Evolutionary conservation across 2,797 vertebrate genomes (phyloP), one percentile per base, ranked within the genome.

Genomic region (Apogon hyalosoma): DNA sequence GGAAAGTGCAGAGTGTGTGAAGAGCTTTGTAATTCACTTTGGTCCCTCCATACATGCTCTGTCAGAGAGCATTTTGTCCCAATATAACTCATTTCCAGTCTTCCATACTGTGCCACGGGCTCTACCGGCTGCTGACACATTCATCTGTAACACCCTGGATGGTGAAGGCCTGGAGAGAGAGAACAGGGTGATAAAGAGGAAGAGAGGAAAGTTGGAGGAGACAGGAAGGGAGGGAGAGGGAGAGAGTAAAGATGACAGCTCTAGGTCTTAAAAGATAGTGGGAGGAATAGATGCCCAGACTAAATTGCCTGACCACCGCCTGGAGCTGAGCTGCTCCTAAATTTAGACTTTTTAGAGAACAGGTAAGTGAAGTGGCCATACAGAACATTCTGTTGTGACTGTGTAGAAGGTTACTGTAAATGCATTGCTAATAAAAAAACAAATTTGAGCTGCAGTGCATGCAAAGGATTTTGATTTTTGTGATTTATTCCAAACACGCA

Each of bases 291-390:
- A 61, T 39, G 56, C 66, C 66, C 50, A 63, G 59, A 79, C 57
- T 54, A 68, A 81, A 86, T 75, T 60, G 66, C 52, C 43, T 49
- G 55, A 46, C 70, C n/a, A 14, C 60, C 58, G 69, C 73, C 62
- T 61, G 57, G 49, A 72, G 80, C 73, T 72, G 48, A 39, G 33
- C 53, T 64, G 40, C 50, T 64, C 67, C 62, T 89, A 78, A 69
- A 85, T 87, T 55, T 69, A 79, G 83, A 47, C 52, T 76, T 73
- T 79, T 80, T 59, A 56, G 56, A 74, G 75, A 55, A 24, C 4
- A 49, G 45, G 63, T 67, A 55, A 57, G 49, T 31, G 51, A 52
- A 53, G 48, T 53, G 54, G 45, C 31, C 7, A 33, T 33, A 33
- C 6, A 8, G 7, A 8, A 7, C 4, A 4, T 24, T 4, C 21